Evolutionary conservation across 2,888 invertebrate genomes (phyloP), one percentile per base, ranked within the genome.

Genomic region (Mechanitis messenoides): DNA sequence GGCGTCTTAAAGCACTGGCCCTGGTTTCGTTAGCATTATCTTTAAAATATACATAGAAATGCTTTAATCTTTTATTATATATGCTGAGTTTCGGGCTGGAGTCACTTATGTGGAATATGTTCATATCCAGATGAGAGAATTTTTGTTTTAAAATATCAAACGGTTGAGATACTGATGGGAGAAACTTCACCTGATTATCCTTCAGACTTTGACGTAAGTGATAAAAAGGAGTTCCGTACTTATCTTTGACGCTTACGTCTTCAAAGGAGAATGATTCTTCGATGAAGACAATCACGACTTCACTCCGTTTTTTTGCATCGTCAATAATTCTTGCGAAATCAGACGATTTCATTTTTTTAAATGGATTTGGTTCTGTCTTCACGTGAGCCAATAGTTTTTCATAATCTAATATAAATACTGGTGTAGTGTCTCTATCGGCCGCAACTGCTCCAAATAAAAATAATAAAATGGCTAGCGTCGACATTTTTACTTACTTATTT

Each of bases 191-290:
- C 61, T 74, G 77, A 0, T 74, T 72, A 0, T 72, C 68, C 0
- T 60, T n/a, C 0, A 87, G 38, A 0, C 69, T 72, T 31, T 69
- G 53, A 0, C 68, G 75, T 2, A 87, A 65, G 58, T 81, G 56
- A 0, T 56, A 61, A 55, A 69, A 87, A 0, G 86, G 81, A 0
- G 80, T 72, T 0, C 86, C 88, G 0, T 63, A 28, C 2, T 47
- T 65, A 53, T 86, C 83, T 59, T 76, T 84, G 0, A 63, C 9
- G 4, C 77, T 77, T 1, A 84, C 63, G n/a, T 86, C 85, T 70
- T 87, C 88, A 0, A 73, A 62, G 55, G 79, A 75, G 2, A 87
- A 75, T 0, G 63, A 62, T 0, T 85, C 79, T 71, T 87, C 87
- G 0, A 82, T 60, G 46, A 87, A 87, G 12, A 85, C 69, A 0